phyloP scores from a whole-genome alignment of 2,888 invertebrate genomes.

The Diachrysia chrysitis region DNA sequence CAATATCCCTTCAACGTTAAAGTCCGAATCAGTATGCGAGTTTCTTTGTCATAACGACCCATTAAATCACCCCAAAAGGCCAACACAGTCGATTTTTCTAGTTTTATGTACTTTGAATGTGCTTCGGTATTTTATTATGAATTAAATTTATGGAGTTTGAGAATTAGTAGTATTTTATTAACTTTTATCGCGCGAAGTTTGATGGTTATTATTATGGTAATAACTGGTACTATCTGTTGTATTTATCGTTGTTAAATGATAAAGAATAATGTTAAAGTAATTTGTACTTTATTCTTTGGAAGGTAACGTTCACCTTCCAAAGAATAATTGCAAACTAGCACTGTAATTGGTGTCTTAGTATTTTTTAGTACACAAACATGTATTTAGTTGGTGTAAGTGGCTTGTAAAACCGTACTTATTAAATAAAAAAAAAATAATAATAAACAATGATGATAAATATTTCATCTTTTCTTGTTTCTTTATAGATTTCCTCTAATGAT shows the following conservation, averaged over 20 bases:
- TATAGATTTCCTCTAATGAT: no score
- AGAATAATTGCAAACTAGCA: no score
- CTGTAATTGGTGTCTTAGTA: no score
- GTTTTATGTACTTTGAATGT: constrained; percentile 38
- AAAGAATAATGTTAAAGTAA: background rate
- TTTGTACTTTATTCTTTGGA: background rate
- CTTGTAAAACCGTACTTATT: no score
- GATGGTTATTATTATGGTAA: background rate
- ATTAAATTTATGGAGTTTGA: constrained; percentile 27
- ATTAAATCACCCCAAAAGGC: constrained; percentile 35
- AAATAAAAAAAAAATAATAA: no score
- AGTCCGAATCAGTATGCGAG: constrained; percentile 29
- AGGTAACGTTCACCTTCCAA: background rate
- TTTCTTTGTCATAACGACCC: constrained; percentile 32
- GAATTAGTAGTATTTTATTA: constrained; percentile 20
- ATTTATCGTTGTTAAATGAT: background rate
- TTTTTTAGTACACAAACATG: no score
- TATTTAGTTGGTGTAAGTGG: no score
- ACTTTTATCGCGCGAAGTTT: constrained; percentile 3
- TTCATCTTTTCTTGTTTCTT: no score
- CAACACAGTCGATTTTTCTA: constrained; percentile 34
- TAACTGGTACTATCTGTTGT: background rate
- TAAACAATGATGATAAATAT: no score
- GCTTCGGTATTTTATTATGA: constrained; percentile 31
- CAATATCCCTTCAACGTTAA: constrained; percentile 31